Evolutionary conservation across 1,140 invertebrate species (phyloP), one percentile per base, ranked within the genome.

Genomic region (Ceratosolen fusciceps): DNA sequence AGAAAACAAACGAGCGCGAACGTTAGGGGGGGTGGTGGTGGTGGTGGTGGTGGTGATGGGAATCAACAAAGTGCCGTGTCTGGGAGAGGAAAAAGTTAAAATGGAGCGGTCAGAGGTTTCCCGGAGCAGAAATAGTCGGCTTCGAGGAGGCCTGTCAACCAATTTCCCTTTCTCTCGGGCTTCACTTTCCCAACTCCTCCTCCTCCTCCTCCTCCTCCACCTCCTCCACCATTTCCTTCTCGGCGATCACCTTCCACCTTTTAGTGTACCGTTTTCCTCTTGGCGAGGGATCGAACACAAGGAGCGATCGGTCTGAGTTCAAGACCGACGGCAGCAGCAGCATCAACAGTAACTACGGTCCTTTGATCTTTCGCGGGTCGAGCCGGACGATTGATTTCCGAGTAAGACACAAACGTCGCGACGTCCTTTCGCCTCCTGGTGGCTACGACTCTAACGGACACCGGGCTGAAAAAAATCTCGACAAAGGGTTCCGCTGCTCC

Each of bases 361-460:
- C 77, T 79, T 79, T 79, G 77, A 79, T 79, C 71, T 79, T 74
- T 74, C 29, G 56, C 71, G 70, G 43, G n/a, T n/a, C n/a, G n/a
- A 58, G 47, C 43, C 3, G 26, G 7, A 16, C 74, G 77, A 79
- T 79, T 73, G 77, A 79, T 79, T 79, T 79, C 77, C 58, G 43
- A 73, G 77, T 73, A 71, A 70, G 67, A 60, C 76, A 67, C 67
- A 43, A 56, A 54, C n/a, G 47, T 5, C 21, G 72, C 31, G 14
- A 29, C 52, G 47, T 71, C 67, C 67, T 47, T 77, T 71, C 47
- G 26, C 65, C 75, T 58, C 54, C 29, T 49, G 47, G 19, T n/a
- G 37, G 29, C 1, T 16, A 19, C 24, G 49, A 12, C 34, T 67
- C 43, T 67, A 43, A 12, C 39, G 39, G 5, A 5, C 39, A 43